phyloP scores from a whole-genome alignment of 2,113 vertebrate genomes.

The Chaenocephalus aceratus region DNA sequence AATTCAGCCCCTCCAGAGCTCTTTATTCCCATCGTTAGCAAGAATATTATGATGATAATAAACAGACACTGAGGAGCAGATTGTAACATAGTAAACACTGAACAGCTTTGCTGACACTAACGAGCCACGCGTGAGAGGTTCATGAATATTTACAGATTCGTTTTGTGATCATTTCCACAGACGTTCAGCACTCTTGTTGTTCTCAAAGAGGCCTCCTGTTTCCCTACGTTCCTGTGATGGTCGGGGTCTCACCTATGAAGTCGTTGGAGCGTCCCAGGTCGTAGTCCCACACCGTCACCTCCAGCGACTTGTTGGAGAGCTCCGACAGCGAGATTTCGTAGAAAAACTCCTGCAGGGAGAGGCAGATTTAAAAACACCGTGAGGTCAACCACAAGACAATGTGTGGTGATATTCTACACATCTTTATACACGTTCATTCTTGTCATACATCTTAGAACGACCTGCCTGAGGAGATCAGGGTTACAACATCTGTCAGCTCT shows the following conservation, averaged over 20 bases:
- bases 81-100: background rate
- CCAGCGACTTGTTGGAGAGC: constrained; percentile 86
- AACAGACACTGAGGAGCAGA: background rate
- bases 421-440: too few relatives aligned
- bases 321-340: constrained; percentile 87
- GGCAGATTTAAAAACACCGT: background rate
- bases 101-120: constrained; percentile 2
- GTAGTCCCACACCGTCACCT: constrained; percentile 92
- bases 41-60: background rate
- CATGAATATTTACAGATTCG: constrained; percentile 14
- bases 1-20: background rate
- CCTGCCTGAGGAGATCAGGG: too few relatives aligned
- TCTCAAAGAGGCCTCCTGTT: fast-evolving
- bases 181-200: background rate
- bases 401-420: too few relatives aligned
- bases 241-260: constrained; percentile 87
- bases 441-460: too few relatives aligned
- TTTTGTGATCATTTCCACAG: background rate
- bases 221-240: background rate
- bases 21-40: background rate
- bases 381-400: too few relatives aligned
- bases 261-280: constrained; percentile 90
- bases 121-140: constrained; percentile 7
- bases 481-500: too few relatives aligned
- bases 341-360: constrained; percentile 86